Percentiles rank a stretch among this genome's conserved stretches.
phyloP scores from a whole-genome alignment of 2,888 invertebrate genomes.

The Trichogramma dendrolimi region DNA sequence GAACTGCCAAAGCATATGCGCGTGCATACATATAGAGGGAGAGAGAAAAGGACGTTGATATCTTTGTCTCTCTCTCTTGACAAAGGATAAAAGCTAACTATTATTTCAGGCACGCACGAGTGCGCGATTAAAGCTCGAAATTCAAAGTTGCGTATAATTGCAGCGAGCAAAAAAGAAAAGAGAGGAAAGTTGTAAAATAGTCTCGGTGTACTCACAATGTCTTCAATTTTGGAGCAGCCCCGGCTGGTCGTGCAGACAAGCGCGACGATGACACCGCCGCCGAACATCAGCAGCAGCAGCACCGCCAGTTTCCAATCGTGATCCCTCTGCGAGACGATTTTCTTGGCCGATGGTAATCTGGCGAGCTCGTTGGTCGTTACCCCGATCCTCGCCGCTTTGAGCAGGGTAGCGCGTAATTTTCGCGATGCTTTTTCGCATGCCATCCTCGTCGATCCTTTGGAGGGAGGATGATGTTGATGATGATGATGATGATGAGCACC shows the following conservation, averaged over 20 bases:
- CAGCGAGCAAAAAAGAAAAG: too few species aligned
- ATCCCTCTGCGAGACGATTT: constrained; percentile 46
- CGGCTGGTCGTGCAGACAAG: constrained; percentile 46
- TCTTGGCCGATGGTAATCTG: constrained; percentile 42
- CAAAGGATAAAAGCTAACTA: too few species aligned
- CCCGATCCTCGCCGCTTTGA: constrained; percentile 46
- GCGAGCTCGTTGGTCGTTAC: constrained; percentile 44
- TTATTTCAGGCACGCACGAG: too few species aligned
- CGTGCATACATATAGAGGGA: too few species aligned
- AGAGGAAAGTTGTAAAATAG: too few species aligned
- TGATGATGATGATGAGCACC: not conserved
- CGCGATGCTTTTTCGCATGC: constrained; percentile 48
- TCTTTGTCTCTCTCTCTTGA: too few species aligned
- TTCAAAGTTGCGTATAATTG: too few species aligned
- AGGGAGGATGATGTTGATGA: constrained; percentile 12
- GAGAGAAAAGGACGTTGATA: too few species aligned
- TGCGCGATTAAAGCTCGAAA: too few species aligned
- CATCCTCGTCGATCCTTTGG: constrained; percentile 44
- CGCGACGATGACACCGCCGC: constrained; percentile 47
- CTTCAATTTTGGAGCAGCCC: constrained; percentile 48
- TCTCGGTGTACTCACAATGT: constrained; percentile 43
- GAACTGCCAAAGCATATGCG: too few species aligned
- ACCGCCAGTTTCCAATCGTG: constrained; percentile 49
- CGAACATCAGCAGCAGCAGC: constrained; percentile 46
- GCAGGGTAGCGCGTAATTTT: constrained; percentile 43